Conservation (phyloP, 2,888 invertebrate species). For the Synanthedon andrenaeformis region DNA sequence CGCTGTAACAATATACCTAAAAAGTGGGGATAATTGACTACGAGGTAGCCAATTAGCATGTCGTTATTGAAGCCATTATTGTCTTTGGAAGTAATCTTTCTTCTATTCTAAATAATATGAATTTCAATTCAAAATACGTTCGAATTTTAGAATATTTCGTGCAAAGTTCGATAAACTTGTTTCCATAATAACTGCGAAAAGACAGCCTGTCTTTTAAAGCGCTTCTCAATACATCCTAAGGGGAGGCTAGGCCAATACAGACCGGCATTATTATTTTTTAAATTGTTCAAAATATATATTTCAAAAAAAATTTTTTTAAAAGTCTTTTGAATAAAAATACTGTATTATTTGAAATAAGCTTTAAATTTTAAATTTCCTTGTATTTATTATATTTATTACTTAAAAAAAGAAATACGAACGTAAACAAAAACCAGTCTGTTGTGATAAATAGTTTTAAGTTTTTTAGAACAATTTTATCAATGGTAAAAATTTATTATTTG, state of each 20-base stretch:
- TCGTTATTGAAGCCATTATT: too few relatives aligned
- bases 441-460: constrained; percentile 63
- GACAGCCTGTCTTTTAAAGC: not conserved
- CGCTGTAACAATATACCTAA: too few relatives aligned
- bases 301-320: not conserved
- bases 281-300: not conserved
- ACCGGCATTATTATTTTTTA: not conserved
- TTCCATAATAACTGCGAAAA: not conserved
- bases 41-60: too few relatives aligned
- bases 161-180: not conserved
- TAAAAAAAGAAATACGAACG: constrained; percentile 29
- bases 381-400: constrained; percentile 48
- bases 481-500: constrained; percentile 22
- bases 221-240: not conserved
- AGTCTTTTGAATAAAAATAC: constrained; percentile 4
- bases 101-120: too few relatives aligned
- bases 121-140: too few relatives aligned
- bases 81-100: too few relatives aligned
- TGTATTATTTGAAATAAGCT: constrained; percentile 41
- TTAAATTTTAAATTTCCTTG: constrained; percentile 37
- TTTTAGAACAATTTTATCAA: constrained; percentile 27
- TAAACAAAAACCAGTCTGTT: constrained; percentile 58
- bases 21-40: too few relatives aligned
- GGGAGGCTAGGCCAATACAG: not conserved
- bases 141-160: too few relatives aligned